Percentiles rank a stretch among this genome's conserved stretches.
These are phyloP conservation scores for Chaetura pelagica DNA, from an alignment of 2,113 vertebrate genomes.

Conservation along the genomic window DNA sequence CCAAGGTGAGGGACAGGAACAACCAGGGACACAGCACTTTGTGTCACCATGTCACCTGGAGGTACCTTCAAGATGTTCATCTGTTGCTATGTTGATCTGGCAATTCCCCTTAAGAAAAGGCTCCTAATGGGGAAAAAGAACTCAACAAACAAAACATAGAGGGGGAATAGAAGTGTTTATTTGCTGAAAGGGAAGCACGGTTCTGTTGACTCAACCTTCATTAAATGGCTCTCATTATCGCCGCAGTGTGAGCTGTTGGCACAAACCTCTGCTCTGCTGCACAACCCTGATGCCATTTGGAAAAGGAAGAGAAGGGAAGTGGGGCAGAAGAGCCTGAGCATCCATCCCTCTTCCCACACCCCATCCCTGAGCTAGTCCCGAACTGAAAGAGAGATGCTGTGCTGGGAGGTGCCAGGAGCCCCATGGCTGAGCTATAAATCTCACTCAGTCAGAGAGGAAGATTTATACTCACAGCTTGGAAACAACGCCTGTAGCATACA, in stretches of 20 bases:
- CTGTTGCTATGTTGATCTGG: neutral
- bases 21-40: neutral
- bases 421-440: constrained; percentile 68
- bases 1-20: neutral
- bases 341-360: neutral
- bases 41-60: neutral
- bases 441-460: constrained; percentile 52
- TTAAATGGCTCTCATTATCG: constrained; percentile 1
- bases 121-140: neutral
- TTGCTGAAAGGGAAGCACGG: neutral
- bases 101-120: neutral
- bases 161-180: neutral
- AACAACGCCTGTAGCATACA: neutral
- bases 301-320: neutral
- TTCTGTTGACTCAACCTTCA: constrained; percentile 40
- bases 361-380: neutral
- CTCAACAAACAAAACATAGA: neutral
- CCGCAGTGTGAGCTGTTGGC: neutral
- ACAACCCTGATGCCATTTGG: neutral
- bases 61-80: neutral
- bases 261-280: neutral
- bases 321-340: neutral
- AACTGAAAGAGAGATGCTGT: neutral
- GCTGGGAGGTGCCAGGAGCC: constrained; percentile 28
- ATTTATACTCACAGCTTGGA: constrained; percentile 57